phyloP scores from a whole-genome alignment of 64 coral and sea anemone species.

The Acropora tenuis region DNA sequence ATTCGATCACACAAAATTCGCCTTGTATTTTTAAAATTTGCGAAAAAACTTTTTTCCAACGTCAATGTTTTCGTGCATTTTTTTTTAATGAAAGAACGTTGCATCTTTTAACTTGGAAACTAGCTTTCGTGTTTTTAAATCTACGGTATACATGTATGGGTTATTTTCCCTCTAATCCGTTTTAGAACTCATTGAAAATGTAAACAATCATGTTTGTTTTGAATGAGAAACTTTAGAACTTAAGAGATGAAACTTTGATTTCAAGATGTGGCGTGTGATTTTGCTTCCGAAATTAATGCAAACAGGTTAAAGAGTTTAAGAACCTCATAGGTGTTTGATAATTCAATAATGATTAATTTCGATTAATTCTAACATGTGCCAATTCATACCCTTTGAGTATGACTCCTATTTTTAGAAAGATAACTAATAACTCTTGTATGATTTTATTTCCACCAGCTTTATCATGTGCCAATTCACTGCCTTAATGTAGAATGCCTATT shows the following conservation, averaged over 20 bases:
- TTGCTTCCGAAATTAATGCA: background rate
- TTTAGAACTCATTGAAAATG: background rate
- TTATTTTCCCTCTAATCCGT: background rate
- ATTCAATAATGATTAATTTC: background rate
- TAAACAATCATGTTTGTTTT: conserved; percentile 17
- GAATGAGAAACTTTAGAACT: too few relatives aligned
- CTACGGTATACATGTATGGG: background rate
- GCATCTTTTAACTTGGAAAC: background rate
- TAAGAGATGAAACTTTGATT: background rate
- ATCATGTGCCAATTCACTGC: background rate
- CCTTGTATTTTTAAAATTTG: too few relatives aligned
- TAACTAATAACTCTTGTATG: background rate
- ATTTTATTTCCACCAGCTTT: background rate
- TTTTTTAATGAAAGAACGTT: background rate
- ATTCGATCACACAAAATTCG: too few relatives aligned
- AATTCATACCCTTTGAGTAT: background rate
- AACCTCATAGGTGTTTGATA: background rate
- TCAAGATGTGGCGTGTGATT: background rate
- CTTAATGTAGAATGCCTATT: conserved; percentile 1
- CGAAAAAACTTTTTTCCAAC: too few relatives aligned
- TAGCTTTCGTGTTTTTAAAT: background rate
- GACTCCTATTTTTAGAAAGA: conserved; percentile 13
- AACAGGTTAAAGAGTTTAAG: background rate
- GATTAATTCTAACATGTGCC: background rate
- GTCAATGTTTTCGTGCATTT: too few relatives aligned